Conservation (phyloP, 2,113 vertebrate species). For the Stigmatopora argus region DNA sequence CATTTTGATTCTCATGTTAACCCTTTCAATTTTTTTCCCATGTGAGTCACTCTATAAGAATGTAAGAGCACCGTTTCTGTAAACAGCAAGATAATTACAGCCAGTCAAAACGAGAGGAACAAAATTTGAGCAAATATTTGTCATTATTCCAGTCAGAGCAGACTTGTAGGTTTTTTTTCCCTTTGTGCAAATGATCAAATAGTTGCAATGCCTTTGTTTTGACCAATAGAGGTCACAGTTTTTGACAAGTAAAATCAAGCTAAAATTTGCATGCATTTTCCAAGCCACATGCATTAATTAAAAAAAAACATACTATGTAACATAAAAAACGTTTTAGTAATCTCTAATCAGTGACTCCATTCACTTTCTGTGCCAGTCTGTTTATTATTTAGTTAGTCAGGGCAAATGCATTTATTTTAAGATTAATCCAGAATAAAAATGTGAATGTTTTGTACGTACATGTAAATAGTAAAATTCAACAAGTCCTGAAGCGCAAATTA, state of each 20-base stretch:
- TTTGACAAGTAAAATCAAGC: no score
- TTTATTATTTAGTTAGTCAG: conserved; percentile 27
- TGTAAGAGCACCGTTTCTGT: background rate
- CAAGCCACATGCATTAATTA: background rate
- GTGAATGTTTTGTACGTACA: conserved; percentile 11
- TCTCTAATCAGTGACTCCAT: conserved; percentile 19
- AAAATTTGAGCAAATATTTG: background rate
- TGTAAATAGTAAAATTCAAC: no score
- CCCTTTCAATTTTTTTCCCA: background rate
- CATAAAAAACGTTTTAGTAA: background rate
- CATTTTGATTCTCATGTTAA: conserved; percentile 16
- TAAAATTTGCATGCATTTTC: background rate
- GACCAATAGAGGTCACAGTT: background rate
- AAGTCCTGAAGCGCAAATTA: background rate
- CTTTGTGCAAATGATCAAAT: background rate
- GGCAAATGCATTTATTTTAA: conserved; percentile 39
- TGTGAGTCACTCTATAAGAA: background rate
- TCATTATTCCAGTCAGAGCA: background rate
- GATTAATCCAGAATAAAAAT: conserved; percentile 27
- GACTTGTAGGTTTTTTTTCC: background rate
- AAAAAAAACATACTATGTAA: background rate
- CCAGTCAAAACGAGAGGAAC: background rate
- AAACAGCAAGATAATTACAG: background rate
- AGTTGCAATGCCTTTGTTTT: background rate
- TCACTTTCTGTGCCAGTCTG: conserved; percentile 21